phyloP scores from a whole-genome alignment of 2,888 invertebrate species.

The Anthophora plumipes region DNA sequence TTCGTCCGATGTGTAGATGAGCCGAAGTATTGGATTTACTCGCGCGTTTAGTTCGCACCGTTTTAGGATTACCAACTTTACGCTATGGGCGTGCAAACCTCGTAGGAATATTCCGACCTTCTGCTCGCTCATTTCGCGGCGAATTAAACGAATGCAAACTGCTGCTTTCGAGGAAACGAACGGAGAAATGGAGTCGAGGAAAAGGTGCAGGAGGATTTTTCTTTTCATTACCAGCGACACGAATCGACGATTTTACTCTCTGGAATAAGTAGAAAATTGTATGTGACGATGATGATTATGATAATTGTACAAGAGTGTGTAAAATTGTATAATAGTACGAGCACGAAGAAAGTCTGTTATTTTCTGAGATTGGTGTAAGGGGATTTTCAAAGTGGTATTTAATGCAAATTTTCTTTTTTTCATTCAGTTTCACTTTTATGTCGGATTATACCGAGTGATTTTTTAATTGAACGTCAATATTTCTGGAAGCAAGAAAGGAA shows the following conservation, averaged over 20 bases:
- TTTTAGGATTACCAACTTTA: slow-evolving; percentile 66
- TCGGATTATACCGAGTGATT: neutral
- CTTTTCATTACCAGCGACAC: neutral
- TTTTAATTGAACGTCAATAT: neutral
- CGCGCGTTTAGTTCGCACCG: slow-evolving; percentile 72
- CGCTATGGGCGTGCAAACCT: slow-evolving; percentile 41
- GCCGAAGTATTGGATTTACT: slow-evolving; percentile 72
- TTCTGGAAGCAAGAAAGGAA: neutral
- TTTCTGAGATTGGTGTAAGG: neutral
- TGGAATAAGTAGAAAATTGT: neutral
- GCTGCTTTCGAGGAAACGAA: slow-evolving; percentile 42
- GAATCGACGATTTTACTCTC: neutral
- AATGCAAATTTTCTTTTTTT: neutral
- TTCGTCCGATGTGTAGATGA: too few species aligned
- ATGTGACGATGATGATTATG: neutral
- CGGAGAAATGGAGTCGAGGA: slow-evolving; percentile 2
- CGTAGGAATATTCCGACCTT: neutral
- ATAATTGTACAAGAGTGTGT: neutral
- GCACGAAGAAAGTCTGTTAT: neutral
- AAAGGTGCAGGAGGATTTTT: neutral
- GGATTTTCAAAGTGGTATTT: neutral
- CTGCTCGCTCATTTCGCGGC: slow-evolving; percentile 41
- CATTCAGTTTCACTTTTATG: too few species aligned
- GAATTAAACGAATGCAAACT: slow-evolving; percentile 70
- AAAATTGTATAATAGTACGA: too few species aligned